phyloP scores from a whole-genome alignment of 2,113 vertebrate species.

The Fukomys damarensis region DNA sequence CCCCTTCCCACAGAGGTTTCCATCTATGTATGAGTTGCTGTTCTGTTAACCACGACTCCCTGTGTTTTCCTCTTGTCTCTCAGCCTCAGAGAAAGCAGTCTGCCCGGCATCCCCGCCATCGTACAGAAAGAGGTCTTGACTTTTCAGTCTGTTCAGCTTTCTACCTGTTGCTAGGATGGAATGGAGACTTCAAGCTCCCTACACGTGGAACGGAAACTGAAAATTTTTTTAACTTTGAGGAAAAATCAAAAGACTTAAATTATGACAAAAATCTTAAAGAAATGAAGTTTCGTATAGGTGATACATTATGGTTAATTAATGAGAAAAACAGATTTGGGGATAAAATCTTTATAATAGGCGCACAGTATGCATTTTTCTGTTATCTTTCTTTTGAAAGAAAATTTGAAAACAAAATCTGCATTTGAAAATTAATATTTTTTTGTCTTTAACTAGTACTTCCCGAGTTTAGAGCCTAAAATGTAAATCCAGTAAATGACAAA shows the following conservation, averaged over 20 bases:
- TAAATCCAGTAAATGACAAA: constrained; percentile 49
- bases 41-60: not conserved
- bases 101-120: not conserved
- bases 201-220: not conserved
- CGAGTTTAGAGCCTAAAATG: not conserved
- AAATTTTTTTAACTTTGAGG: constrained; percentile 10
- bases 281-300: not conserved
- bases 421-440: constrained; percentile 31
- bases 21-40: not conserved
- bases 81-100: not conserved
- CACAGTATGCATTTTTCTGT: not conserved
- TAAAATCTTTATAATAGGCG: not conserved
- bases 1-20: not conserved
- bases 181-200: not conserved
- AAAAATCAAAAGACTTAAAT: not conserved
- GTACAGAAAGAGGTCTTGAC: not conserved
- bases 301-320: not conserved
- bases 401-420: not conserved
- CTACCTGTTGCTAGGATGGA: not conserved
- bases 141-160: not conserved
- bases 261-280: not conserved
- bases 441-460: not conserved
- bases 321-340: not conserved
- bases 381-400: not conserved
- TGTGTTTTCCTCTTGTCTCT: not conserved